Evolutionary conservation across 1,140 invertebrate genomes (phyloP), one percentile per base, ranked within the genome.

Genomic region (Pantala flavescens): DNA sequence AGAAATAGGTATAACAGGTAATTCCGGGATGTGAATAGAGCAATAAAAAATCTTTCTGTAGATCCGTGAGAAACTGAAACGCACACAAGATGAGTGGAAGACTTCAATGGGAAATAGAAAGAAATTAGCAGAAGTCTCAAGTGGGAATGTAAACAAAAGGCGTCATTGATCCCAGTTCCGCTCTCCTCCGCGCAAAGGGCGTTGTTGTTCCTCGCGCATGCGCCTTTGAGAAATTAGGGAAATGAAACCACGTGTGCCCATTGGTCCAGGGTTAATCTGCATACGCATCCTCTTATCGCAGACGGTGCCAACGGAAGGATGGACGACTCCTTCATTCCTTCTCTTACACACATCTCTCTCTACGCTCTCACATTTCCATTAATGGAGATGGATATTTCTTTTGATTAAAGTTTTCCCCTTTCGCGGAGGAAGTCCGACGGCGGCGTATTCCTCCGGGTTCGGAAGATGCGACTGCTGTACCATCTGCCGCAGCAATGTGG

Each of bases 101-200:
- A 12, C 49, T 19, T 1, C 1, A 19, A 21, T 21, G 49, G 12
- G 49, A 63, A 14, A 21, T 3, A 63, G 49, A 5, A 16, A 21
- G 49, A 14, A 7, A 7, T 63, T 16, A 63, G 49, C 12, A 63
- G 49, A 63, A 14, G 49, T 7, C n/a, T 63, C 3, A 63, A 63
- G 49, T 63, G 49, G 49, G 16, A 1, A 63, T 19, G 49, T 63
- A 63, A 63, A 63, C 49, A 63, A 21, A 63, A 7, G 49, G 49
- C 49, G 49, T 63, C 49, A 63, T 63, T 63, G 49, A 63, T 63
- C 49, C 49, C 49, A 63, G 49, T 63, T 63, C 49, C 49, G 49
- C 49, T 63, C 49, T 63, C n/a, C 16, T 16, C 49, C 49, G n/a
- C 12, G n/a, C 49, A 21, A 63, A 63, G 49, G 49, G 49, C 49